Percentiles rank a stretch among this genome's conserved stretches.
Conservation (phyloP, 2,888 invertebrate species). For the Syrista parreyssii region DNA sequence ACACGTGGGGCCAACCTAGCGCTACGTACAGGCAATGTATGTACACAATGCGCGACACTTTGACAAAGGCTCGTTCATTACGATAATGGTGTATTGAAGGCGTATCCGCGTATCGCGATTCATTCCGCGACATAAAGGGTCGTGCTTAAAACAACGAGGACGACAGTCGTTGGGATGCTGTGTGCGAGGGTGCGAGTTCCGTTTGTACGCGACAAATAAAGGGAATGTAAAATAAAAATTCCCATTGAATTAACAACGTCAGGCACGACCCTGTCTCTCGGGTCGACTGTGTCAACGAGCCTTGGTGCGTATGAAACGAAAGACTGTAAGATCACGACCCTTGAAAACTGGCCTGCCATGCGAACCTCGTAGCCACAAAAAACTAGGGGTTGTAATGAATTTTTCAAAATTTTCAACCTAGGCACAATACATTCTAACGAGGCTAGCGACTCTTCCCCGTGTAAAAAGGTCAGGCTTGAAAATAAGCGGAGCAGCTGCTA, state of each 20-base stretch:
- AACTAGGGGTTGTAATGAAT: not conserved
- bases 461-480: not conserved
- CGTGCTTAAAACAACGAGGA: not conserved
- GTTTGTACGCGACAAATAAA: not conserved
- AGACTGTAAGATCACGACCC: not conserved
- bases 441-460: not conserved
- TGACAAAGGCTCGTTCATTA: constrained; percentile 46
- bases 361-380: not conserved
- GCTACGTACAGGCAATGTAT: not conserved
- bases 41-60: not conserved
- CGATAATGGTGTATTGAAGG: constrained; percentile 43
- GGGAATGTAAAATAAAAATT: not conserved
- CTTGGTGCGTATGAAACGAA: not conserved
- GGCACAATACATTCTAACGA: not conserved
- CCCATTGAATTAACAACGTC: not conserved
- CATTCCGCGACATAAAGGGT: not conserved
- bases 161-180: not conserved
- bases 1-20: not conserved
- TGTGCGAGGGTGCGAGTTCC: not conserved
- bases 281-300: not conserved
- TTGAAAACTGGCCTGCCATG: not conserved
- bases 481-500: not conserved
- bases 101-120: constrained; percentile 16
- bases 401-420: not conserved
- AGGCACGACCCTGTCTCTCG: not conserved